These are phyloP conservation scores for Upupa epops DNA, from an alignment of 2,113 vertebrate genomes.

Conservation along the genomic window DNA sequence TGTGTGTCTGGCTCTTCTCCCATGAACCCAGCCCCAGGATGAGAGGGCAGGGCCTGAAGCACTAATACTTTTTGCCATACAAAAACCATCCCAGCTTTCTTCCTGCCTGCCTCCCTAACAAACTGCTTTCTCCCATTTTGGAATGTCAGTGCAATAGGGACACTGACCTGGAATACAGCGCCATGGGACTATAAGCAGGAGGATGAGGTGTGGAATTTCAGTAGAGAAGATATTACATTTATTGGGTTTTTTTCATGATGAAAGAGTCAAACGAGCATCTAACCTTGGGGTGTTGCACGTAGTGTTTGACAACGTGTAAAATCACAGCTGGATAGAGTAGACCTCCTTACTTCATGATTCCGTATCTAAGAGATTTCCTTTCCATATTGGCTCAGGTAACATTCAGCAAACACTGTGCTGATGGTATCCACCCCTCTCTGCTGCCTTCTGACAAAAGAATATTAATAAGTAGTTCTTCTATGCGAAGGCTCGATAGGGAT, in stretches of 20 bases:
- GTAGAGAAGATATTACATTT: background rate
- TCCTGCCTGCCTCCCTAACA: background rate
- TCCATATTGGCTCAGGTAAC: constrained; percentile 18
- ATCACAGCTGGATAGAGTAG: constrained; percentile 19
- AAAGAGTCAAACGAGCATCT: background rate
- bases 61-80: background rate
- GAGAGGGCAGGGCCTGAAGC: too few species aligned
- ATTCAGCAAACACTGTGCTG: background rate
- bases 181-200: background rate
- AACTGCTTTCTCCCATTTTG: background rate
- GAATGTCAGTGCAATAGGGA: background rate
- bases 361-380: constrained; percentile 51
- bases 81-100: background rate
- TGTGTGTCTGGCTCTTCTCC: too few species aligned
- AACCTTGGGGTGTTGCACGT: background rate
- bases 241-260: background rate
- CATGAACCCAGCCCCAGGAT: too few species aligned
- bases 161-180: background rate
- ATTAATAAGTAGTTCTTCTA: background rate
- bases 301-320: constrained; percentile 27
- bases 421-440: background rate
- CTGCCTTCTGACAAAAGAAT: constrained; percentile 28
- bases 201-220: background rate
- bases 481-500: background rate
- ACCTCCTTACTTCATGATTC: constrained; percentile 36